Conservation (phyloP, 1,140 invertebrate species). For the Drosophila kanapiae region DNA sequence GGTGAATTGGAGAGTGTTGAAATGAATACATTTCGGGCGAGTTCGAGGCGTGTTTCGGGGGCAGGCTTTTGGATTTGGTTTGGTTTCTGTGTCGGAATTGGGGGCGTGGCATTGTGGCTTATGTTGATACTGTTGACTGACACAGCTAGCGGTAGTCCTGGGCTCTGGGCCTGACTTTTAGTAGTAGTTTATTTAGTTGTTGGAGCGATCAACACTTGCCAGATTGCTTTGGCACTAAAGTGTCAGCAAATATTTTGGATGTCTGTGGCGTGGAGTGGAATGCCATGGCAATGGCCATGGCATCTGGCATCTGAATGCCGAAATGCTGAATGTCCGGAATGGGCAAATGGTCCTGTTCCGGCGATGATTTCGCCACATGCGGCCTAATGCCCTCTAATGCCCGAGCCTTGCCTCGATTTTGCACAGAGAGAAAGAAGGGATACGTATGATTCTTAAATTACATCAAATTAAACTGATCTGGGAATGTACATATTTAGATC, state of each 20-base stretch:
- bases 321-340: slow-evolving; percentile 15
- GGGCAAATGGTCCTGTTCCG: slow-evolving; percentile 31
- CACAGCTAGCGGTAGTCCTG: slow-evolving; percentile 25
- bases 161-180: slow-evolving; percentile 62
- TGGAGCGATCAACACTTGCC: slow-evolving; percentile 75
- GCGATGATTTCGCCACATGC: slow-evolving; percentile 66
- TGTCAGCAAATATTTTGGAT: slow-evolving; percentile 66
- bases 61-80: slow-evolving; percentile 26
- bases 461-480: background rate
- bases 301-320: slow-evolving; percentile 34
- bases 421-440: slow-evolving; percentile 6
- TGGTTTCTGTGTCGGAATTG: background rate
- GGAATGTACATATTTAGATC: background rate
- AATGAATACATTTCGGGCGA: slow-evolving; percentile 77
- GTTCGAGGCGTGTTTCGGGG: slow-evolving; percentile 42
- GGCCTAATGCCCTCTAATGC: slow-evolving; percentile 52
- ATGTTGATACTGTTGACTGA: slow-evolving; percentile 74
- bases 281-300: slow-evolving; percentile 15
- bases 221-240: slow-evolving; percentile 73
- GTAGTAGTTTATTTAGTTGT: slow-evolving; percentile 71
- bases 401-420: background rate
- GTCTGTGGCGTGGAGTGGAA: slow-evolving; percentile 26
- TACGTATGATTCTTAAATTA: background rate
- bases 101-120: slow-evolving; percentile 66
- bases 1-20: slow-evolving; percentile 47